A percentile compares a stretch with the other conserved stretches of the same genome.
Conservation (phyloP, 2,888 invertebrate species). For the Dinocampus coccinellae region DNA sequence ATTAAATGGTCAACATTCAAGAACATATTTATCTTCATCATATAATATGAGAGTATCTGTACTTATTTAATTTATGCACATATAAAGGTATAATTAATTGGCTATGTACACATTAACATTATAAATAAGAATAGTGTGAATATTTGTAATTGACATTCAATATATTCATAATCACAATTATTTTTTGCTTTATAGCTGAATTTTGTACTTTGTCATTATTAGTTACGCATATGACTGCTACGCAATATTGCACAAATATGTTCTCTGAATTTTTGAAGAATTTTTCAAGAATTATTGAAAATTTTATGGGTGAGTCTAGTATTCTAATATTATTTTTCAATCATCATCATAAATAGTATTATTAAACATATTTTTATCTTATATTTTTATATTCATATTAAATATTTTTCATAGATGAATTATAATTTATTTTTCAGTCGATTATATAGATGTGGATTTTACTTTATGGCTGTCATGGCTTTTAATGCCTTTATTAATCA, state of each 20-base stretch:
- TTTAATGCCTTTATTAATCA: constrained; percentile 84
- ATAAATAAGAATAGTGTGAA: neutral
- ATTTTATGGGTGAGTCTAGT: constrained; percentile 56
- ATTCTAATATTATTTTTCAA: neutral
- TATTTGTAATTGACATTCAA: neutral
- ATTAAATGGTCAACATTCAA: neutral
- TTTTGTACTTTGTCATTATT: neutral
- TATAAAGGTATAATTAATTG: too few species aligned
- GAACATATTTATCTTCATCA: too few species aligned
- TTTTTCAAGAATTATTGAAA: constrained; percentile 52
- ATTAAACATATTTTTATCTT: constrained; percentile 5
- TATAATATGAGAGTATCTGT: too few species aligned
- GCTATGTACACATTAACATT: neutral
- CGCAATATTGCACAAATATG: constrained; percentile 48
- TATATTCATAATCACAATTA: neutral
- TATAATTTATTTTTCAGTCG: constrained; percentile 72
- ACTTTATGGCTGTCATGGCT: constrained; percentile 88
- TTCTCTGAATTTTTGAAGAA: constrained; percentile 50
- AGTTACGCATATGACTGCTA: neutral
- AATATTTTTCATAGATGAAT: too few species aligned
- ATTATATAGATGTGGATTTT: constrained; percentile 86
- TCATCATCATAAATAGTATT: neutral
- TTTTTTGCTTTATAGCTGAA: neutral
- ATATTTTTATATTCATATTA: neutral
- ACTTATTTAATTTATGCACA: too few species aligned